Evolutionary conservation across 2,888 invertebrate species (phyloP), one percentile per base, ranked within the genome.

Genomic region (Athalia cordata): DNA sequence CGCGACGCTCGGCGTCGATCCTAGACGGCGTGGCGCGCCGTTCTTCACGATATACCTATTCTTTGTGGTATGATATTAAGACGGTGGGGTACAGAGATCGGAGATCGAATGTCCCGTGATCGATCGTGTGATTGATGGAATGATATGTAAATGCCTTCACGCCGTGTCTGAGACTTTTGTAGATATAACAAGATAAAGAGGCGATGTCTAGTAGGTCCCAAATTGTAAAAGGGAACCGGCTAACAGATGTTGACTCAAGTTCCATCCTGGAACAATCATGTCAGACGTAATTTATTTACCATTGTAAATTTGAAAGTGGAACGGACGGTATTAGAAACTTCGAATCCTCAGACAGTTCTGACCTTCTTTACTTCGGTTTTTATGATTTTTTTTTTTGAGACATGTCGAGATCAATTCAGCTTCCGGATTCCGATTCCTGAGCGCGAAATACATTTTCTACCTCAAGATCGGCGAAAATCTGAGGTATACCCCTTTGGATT

Each of bases 61-160:
- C 47, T 62, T n/a, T 29, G 74, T n/a, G 5, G 70, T 45, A 45
- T 4, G n/a, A 13, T 8, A 11, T 61, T 11, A 15, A 62, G 5
- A 62, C 50, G 13, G 8, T 49, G 52, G 50, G 43, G 52, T 5
- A 67, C 11, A 13, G 75, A 64, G n/a, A 50, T 66, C 47, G 66
- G 7, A 15, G 45, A 43, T 66, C 45, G 47, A 43, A 45, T 9
- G 61, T 47, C 67, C 11, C 47, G 59, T 59, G 75, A 75, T 75
- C 75, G 75, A 75, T 75, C 75, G 75, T 50, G 49, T 64, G 75
- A 75, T 75, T n/a, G 75, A 75, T 64, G 50, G 75, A 50, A 52
- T 62, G 75, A 75, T 75, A 75, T 50, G 75, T 75, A 75, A 75
- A 75, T 75, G 62, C 47, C 75, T 75, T 75, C 75, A 64, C 75